A percentile compares a stretch with the other conserved stretches of the same genome.
Evolutionary conservation across 2,797 vertebrate genomes (phyloP).

Genomic region (Onychomys leucogaster): DNA sequence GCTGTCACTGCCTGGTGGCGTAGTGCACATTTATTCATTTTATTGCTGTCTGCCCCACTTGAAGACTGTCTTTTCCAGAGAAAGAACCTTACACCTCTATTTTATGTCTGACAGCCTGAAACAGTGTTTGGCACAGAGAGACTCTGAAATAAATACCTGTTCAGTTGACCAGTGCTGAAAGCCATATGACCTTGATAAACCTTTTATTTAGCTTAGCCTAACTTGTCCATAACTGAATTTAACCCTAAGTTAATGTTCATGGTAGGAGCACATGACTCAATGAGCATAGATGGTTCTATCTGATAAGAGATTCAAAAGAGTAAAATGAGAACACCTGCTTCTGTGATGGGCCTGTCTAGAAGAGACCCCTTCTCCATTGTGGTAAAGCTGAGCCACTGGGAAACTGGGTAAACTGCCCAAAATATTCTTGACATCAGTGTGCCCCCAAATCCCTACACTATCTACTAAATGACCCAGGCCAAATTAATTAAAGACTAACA

Average conservation of each 20-base stretch:
- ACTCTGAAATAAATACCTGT: conserved; percentile 53
- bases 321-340: conserved; percentile 46
- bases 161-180: conserved; percentile 18
- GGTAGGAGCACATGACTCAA: conserved; percentile 64
- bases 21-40: not conserved
- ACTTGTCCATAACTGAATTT: conserved; percentile 46
- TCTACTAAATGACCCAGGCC: not conserved
- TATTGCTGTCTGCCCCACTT: conserved; percentile 39
- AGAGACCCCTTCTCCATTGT: not conserved
- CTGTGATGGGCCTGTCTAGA: not conserved
- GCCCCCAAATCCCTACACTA: not conserved
- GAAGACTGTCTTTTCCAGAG: not conserved
- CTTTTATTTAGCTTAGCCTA: conserved; percentile 38
- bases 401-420: not conserved
- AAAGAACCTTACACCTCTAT: not conserved
- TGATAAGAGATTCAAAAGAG: conserved; percentile 67
- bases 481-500: not conserved
- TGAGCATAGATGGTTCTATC: conserved; percentile 66
- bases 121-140: not conserved
- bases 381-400: not conserved
- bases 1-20: not conserved
- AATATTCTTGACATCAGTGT: conserved; percentile 31
- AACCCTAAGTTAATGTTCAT: conserved; percentile 56
- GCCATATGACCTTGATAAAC: not conserved
- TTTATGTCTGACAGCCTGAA: not conserved